Evolutionary conservation across 1,140 invertebrate genomes (phyloP), one percentile per base, ranked within the genome.

Genomic region (Dinoponera quadriceps): DNA sequence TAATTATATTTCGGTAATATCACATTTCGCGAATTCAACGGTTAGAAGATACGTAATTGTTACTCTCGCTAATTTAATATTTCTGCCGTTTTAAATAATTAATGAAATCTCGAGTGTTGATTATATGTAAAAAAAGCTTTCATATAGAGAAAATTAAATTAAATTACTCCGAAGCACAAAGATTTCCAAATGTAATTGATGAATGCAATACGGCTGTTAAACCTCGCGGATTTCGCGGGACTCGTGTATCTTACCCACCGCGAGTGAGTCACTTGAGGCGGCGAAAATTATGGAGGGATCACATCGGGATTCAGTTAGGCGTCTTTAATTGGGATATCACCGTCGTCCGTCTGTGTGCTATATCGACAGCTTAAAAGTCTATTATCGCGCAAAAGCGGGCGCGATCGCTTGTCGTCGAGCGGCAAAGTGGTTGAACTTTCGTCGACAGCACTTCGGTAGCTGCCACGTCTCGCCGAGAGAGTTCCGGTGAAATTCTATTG

Each of bases 391-490:
- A 9, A 18, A 63, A 63, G 75, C 18, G 13, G 25, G 18, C 29
- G 38, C 33, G 69, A 71, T 55, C 65, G 54, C 59, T 87, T 60
- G 73, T 84, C 82, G 73, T 71, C 51, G 29, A 63, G 48, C 48
- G 44, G 81, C 49, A 78, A 87, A 87, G 66, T 86, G 74, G 82
- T 84, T 77, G 85, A 86, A 87, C 57, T 83, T 84, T 87, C 38
- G 69, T 81, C 74, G 75, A 73, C 82, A 69, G 44, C 44, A 33
- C 71, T 68, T 72, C 75, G 49, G 55, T 44, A 44, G n/a, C 49
- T 62, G 63, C 62, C 55, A 73, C 48, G 25, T 57, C 20, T 65
- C 38, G 0, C 63, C 38, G 59, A 81, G 59, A 81, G 86, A 88
- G 48, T 88, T 88, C 57, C 44, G 29, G 20, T 14, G 62, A 69